Evolutionary conservation across 2,888 invertebrate genomes (phyloP).

Genomic region (Chironomus riparius): DNA sequence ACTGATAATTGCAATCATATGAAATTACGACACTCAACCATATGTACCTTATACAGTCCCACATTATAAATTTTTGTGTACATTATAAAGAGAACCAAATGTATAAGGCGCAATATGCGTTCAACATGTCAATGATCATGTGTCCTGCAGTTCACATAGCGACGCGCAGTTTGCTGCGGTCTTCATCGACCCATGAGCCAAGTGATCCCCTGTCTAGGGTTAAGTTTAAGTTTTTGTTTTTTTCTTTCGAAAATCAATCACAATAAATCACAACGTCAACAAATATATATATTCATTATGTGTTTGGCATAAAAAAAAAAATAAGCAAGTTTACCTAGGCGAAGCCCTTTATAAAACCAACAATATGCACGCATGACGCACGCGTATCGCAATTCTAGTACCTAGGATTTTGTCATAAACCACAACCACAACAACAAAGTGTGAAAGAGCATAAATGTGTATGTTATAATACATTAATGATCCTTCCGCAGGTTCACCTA

Average conservation of each 20-base stretch:
- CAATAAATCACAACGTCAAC: too few relatives aligned
- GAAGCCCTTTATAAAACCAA: conserved; percentile 33
- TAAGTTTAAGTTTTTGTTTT: too few relatives aligned
- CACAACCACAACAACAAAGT: conserved; percentile 44
- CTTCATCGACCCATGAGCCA: too few relatives aligned
- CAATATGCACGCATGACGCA: conserved; percentile 30
- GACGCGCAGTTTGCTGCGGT: too few relatives aligned
- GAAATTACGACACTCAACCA: conserved; percentile 33
- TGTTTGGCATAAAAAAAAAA: not conserved
- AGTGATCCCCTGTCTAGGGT: too few relatives aligned
- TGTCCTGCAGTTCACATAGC: conserved; percentile 22
- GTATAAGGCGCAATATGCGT: conserved; percentile 33
- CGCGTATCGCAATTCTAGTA: conserved; percentile 30
- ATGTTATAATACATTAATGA: conserved; percentile 49
- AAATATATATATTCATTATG: conserved; percentile 38
- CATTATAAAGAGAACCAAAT: not conserved
- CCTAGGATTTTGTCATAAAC: conserved; percentile 35
- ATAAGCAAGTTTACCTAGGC: conserved; percentile 5
- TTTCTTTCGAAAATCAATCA: too few relatives aligned
- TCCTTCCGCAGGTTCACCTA: conserved; percentile 54
- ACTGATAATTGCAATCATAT: not conserved
- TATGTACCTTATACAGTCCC: conserved; percentile 32
- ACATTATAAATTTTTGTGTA: conserved; percentile 28
- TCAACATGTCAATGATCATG: too few relatives aligned
- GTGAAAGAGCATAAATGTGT: conserved; percentile 35